Evolutionary conservation across 2,888 invertebrate genomes (phyloP).

Genomic region (Harpalus rufipes): DNA sequence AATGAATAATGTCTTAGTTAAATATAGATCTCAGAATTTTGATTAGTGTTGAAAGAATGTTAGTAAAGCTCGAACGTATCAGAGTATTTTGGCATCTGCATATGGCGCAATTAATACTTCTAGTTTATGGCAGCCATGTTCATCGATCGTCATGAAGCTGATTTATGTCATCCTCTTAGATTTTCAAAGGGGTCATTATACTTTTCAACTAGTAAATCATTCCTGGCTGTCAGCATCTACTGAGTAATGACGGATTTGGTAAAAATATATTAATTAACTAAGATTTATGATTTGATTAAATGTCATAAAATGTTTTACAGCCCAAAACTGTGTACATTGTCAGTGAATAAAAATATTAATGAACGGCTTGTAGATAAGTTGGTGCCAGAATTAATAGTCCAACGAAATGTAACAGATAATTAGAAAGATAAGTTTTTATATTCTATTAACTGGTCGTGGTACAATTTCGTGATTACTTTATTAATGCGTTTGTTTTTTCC

Average conservation of each 20-base stretch:
- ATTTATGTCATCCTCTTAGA: slow-evolving; percentile 58
- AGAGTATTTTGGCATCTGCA: slow-evolving; percentile 41
- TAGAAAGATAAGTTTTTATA: slow-evolving; percentile 60
- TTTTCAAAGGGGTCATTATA: slow-evolving; percentile 48
- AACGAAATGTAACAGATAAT: slow-evolving; percentile 61
- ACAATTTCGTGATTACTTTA: slow-evolving; percentile 48
- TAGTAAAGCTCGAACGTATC: not conserved
- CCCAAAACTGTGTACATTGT: slow-evolving; percentile 48
- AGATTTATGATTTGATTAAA: slow-evolving; percentile 64
- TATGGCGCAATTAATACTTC: slow-evolving; percentile 32
- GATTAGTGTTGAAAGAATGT: slow-evolving; percentile 22
- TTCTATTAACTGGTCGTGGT: slow-evolving; percentile 45
- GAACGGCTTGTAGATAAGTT: slow-evolving; percentile 52
- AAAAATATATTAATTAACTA: slow-evolving; percentile 64
- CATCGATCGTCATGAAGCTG: slow-evolving; percentile 57
- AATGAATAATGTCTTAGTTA: slow-evolving; percentile 40
- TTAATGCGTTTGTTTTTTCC: slow-evolving; percentile 53
- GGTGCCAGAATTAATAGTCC: slow-evolving; percentile 59
- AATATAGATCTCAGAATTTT: slow-evolving; percentile 32
- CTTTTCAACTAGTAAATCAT: slow-evolving; percentile 57
- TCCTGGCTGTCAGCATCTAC: slow-evolving; percentile 34
- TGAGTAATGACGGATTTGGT: slow-evolving; percentile 60
- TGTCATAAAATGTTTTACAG: slow-evolving; percentile 64
- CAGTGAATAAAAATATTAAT: slow-evolving; percentile 54
- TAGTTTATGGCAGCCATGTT: slow-evolving; percentile 11